A percentile compares a stretch with the other conserved stretches of the same genome.
Evolutionary conservation across 2,797 vertebrate genomes (phyloP).

Genomic region (Lagocephalus sceleratus): DNA sequence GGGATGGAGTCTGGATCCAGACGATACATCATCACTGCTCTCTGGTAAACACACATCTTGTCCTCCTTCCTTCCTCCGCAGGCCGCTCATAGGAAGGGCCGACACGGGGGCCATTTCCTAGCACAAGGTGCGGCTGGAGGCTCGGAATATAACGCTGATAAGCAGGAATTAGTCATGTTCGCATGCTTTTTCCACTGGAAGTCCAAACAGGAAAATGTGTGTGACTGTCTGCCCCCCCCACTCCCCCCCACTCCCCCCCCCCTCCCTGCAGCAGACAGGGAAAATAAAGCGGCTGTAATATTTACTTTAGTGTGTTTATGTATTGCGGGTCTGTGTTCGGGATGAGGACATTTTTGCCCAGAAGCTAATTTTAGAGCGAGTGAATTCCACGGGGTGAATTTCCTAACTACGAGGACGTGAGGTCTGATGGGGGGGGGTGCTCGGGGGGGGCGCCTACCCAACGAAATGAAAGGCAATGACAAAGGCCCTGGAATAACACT

Average conservation of each 20-base stretch:
- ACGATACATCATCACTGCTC: conserved; percentile 27
- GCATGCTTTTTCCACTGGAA: conserved; percentile 1
- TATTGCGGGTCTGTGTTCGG: not conserved
- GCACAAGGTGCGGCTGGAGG: not conserved
- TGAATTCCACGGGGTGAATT: conserved; percentile 29
- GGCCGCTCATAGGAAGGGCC: conserved; percentile 26
- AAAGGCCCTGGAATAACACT: conserved; percentile 17
- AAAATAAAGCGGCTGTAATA: conserved; percentile 12
- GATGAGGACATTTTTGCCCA: conserved; percentile 8
- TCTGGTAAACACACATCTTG: conserved; percentile 43
- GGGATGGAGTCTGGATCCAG: conserved; percentile 22
- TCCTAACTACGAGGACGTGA: conserved; percentile 20
- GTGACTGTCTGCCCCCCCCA: too few species aligned
- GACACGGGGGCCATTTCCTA: conserved; percentile 46
- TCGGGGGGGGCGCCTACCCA: conserved; percentile 12
- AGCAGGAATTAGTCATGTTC: conserved; percentile 11
- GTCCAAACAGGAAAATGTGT: conserved; percentile 44
- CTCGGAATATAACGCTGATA: conserved; percentile 32
- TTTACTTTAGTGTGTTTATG: conserved; percentile 34
- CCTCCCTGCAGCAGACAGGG: conserved; percentile 1
- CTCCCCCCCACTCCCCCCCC: conserved; percentile 3
- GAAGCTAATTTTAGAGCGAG: conserved; percentile 45
- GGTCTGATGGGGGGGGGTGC: conserved; percentile 28
- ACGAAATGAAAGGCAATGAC: conserved; percentile 7
- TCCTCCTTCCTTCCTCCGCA: conserved; percentile 40